phyloP scores from a whole-genome alignment of 2,888 invertebrate genomes.

The Monopis laevigella region DNA sequence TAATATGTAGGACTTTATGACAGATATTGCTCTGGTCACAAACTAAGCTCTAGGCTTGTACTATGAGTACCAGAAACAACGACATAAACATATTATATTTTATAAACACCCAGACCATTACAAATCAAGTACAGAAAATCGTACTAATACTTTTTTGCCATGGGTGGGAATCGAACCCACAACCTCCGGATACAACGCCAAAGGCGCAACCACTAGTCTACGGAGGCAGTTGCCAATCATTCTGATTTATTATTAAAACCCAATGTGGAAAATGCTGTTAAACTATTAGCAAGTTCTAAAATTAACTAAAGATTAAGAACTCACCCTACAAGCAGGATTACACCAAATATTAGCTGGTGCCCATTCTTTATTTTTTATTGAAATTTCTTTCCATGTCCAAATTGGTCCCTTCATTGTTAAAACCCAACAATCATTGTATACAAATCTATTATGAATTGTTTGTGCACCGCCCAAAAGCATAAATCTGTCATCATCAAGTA shows the following conservation, averaged over 20 bases:
- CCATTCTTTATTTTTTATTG: slow-evolving; percentile 79
- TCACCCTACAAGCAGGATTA: slow-evolving; percentile 83
- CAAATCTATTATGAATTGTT: slow-evolving; percentile 77
- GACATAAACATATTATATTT: too few relatives aligned
- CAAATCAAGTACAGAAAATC: too few relatives aligned
- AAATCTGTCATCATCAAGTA: slow-evolving; percentile 79
- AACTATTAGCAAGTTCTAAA: neutral
- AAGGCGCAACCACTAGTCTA: too few relatives aligned
- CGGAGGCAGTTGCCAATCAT: too few relatives aligned
- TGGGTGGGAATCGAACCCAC: too few relatives aligned
- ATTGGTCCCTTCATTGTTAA: slow-evolving; percentile 77
- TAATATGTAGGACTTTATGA: neutral
- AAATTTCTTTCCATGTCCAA: slow-evolving; percentile 81
- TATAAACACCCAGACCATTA: too few relatives aligned
- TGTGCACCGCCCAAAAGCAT: slow-evolving; percentile 89
- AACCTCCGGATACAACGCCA: too few relatives aligned
- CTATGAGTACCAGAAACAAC: too few relatives aligned
- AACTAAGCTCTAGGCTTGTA: too few relatives aligned
- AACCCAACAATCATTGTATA: slow-evolving; percentile 92
- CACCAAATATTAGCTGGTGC: slow-evolving; percentile 92
- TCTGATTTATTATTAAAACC: too few relatives aligned
- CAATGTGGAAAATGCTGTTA: neutral
- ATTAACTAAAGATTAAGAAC: slow-evolving; percentile 2
- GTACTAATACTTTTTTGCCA: too few relatives aligned
- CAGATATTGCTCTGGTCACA: too few relatives aligned